Conservation (phyloP, 2,797 vertebrate genomes). For the Megalops cyprinoides region DNA sequence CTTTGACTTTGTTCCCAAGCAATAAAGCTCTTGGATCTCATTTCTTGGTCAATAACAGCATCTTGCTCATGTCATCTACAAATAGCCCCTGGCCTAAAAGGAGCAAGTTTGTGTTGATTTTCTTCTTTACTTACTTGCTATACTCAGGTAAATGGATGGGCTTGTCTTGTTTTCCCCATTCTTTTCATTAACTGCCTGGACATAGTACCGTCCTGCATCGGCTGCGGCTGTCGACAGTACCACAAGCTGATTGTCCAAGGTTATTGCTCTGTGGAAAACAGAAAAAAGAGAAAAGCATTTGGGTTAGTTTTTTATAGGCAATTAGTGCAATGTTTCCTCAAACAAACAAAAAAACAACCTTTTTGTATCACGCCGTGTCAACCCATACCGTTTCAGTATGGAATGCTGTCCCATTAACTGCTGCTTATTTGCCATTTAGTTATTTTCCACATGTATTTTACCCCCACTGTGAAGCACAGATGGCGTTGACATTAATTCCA, state of each 20-base stretch:
- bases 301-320: conserved; percentile 18
- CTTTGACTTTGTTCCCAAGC: not conserved
- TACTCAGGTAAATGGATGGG: conserved; percentile 67
- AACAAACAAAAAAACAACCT: too few species aligned
- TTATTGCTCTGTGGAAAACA: conserved; percentile 72
- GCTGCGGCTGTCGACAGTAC: conserved; percentile 64
- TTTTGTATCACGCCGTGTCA: not conserved
- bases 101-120: conserved; percentile 34
- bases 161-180: conserved; percentile 84
- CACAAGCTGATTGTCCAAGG: conserved; percentile 80
- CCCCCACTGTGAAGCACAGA: not conserved
- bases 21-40: conserved; percentile 23
- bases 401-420: not conserved
- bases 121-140: conserved; percentile 70
- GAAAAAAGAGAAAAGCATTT: not conserved
- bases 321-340: not conserved
- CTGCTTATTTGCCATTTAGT: not conserved
- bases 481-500: conserved; percentile 39
- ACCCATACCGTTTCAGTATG: not conserved
- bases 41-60: conserved; percentile 36
- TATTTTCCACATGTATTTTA: not conserved
- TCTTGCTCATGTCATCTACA: conserved; percentile 35
- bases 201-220: conserved; percentile 76
- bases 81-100: conserved; percentile 36
- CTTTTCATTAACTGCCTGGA: conserved; percentile 81